These are phyloP conservation scores for Hymenopus coronatus DNA, from an alignment of 2,888 invertebrate species.

Conservation along the genomic window DNA sequence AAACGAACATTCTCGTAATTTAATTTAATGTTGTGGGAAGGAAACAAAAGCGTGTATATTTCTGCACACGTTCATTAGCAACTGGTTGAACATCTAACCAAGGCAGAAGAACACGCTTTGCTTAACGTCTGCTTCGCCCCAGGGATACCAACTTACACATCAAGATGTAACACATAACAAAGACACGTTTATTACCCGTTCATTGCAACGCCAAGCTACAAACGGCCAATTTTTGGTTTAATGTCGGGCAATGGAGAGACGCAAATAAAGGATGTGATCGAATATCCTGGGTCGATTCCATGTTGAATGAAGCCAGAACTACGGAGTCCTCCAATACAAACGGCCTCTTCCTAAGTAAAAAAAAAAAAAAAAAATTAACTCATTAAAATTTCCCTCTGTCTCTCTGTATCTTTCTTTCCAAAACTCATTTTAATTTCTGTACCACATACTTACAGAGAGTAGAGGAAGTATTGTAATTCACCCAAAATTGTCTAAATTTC, in stretches of 20 bases:
- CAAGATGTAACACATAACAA: neutral
- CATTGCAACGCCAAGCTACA: neutral
- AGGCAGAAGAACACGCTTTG: neutral
- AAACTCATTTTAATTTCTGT: too few relatives aligned
- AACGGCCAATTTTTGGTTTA: neutral
- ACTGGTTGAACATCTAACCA: neutral
- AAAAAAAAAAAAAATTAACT: too few relatives aligned
- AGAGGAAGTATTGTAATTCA: too few relatives aligned
- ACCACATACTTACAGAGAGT: too few relatives aligned
- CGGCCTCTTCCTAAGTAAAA: too few relatives aligned
- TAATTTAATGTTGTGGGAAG: neutral
- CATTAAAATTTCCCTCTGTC: too few relatives aligned
- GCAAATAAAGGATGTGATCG: neutral
- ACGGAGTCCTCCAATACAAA: too few relatives aligned
- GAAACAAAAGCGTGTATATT: neutral
- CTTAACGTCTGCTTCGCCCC: neutral
- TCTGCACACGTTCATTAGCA: neutral
- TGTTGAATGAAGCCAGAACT: too few relatives aligned
- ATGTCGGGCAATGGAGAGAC: neutral
- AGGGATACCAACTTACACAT: neutral
- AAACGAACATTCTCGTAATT: neutral
- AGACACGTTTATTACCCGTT: neutral
- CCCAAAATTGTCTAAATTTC: too few relatives aligned
- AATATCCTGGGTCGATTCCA: too few relatives aligned
- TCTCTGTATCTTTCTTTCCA: too few relatives aligned